Percentiles rank a stretch among this genome's conserved stretches.
Conservation (phyloP, 2,888 invertebrate genomes). For the Plemyria rubiginata region DNA sequence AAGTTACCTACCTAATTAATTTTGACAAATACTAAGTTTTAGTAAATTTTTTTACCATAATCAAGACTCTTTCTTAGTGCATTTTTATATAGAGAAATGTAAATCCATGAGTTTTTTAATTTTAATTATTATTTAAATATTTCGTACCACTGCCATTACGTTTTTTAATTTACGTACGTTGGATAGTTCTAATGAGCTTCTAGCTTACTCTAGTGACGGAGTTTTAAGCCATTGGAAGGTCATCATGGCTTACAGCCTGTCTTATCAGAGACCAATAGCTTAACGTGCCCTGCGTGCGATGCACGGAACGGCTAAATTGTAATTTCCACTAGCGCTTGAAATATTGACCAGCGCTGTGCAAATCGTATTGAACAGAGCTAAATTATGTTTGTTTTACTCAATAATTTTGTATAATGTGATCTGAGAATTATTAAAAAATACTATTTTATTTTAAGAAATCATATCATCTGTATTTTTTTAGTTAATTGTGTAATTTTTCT, state of each 20-base stretch:
- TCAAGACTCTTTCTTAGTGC: too few relatives aligned
- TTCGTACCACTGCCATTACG: background rate
- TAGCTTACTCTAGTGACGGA: background rate
- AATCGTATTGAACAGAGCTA: too few relatives aligned
- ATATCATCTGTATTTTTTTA: conserved; percentile 17
- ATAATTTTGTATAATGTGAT: background rate
- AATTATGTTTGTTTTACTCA: background rate
- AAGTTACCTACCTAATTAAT: too few relatives aligned
- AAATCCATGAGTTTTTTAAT: background rate
- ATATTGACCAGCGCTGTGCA: background rate
- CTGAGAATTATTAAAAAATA: conserved; percentile 13
- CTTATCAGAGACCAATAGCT: background rate
- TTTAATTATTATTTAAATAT: background rate
- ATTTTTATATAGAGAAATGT: background rate
- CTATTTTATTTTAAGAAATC: conserved; percentile 22
- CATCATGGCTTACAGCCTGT: background rate
- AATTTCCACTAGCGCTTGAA: background rate
- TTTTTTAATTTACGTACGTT: background rate
- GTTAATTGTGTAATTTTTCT: too few relatives aligned
- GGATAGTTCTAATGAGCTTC: background rate
- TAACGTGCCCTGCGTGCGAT: too few relatives aligned
- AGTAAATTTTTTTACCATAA: too few relatives aligned
- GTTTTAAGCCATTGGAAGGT: background rate
- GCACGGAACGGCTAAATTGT: background rate
- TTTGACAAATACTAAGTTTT: too few relatives aligned